A percentile compares a stretch with the other conserved stretches of the same genome.
Conservation (phyloP, 2,888 invertebrate genomes). For the Caenorhabditis angaria region DNA sequence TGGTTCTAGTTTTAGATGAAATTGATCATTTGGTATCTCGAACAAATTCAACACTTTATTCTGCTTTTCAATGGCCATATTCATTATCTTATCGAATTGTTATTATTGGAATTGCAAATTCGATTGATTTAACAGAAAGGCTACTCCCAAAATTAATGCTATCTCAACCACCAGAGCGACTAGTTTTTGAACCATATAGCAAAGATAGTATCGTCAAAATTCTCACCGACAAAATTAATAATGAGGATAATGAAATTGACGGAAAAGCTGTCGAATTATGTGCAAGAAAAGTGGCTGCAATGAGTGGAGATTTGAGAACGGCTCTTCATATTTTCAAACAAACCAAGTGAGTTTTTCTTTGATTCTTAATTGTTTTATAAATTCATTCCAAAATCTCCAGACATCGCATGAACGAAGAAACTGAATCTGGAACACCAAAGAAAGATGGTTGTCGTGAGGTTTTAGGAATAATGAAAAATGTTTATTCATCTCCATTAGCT, state of each 20-base stretch:
- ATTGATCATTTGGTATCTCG: slow-evolving; percentile 46
- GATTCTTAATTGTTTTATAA: not conserved
- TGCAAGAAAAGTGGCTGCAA: slow-evolving; percentile 90
- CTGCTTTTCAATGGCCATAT: slow-evolving; percentile 54
- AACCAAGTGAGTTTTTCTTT: slow-evolving; percentile 52
- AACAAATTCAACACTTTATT: slow-evolving; percentile 40
- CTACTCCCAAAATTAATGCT: slow-evolving; percentile 86
- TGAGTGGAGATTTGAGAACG: slow-evolving; percentile 91
- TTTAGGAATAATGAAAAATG: slow-evolving; percentile 56
- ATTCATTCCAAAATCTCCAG: not conserved
- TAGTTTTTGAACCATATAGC: slow-evolving; percentile 91
- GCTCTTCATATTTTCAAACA: slow-evolving; percentile 86
- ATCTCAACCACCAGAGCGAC: slow-evolving; percentile 77
- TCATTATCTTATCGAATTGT: slow-evolving; percentile 39
- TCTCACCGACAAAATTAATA: slow-evolving; percentile 80
- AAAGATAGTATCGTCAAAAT: slow-evolving; percentile 88
- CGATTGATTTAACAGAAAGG: slow-evolving; percentile 91
- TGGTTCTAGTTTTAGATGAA: slow-evolving; percentile 54
- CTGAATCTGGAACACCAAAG: slow-evolving; percentile 9
- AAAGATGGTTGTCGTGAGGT: slow-evolving; percentile 58
- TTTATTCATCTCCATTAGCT: slow-evolving; percentile 62
- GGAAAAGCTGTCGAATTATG: slow-evolving; percentile 87
- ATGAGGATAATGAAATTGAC: slow-evolving; percentile 77
- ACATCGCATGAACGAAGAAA: slow-evolving; percentile 10
- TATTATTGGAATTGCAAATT: slow-evolving; percentile 82